Evolutionary conservation across 2,797 vertebrate genomes (phyloP).

Genomic region (Enteromius thamalakanensis): DNA sequence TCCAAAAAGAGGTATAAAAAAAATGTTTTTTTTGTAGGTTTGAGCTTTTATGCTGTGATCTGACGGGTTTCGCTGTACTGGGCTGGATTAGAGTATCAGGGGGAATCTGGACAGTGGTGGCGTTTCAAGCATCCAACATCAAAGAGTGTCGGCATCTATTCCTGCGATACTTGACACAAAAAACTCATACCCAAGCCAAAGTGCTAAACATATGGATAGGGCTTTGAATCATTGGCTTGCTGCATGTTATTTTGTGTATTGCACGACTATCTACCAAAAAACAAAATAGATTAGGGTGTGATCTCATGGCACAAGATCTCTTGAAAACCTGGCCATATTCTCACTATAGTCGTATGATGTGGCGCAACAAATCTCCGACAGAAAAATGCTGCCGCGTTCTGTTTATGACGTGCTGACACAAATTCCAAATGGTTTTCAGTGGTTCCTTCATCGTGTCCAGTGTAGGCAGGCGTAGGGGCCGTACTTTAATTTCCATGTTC

Average conservation of each 20-base stretch:
- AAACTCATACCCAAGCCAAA: conserved; percentile 10
- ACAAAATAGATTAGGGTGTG: no score
- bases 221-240: conserved; percentile 2
- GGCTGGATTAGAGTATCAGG: conserved; percentile 36
- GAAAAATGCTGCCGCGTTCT: no score
- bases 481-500: no score
- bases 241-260: not conserved
- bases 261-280: not conserved
- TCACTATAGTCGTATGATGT: no score
- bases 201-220: not conserved
- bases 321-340: no score
- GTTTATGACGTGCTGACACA: no score
- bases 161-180: conserved; percentile 35
- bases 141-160: conserved; percentile 41
- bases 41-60: conserved; percentile 35
- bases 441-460: no score
- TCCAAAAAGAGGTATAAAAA: conserved; percentile 34
- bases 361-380: no score
- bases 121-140: conserved; percentile 46
- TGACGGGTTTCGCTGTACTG: conserved; percentile 40
- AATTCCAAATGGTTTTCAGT: no score
- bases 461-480: no score
- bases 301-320: no score
- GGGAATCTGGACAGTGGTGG: conserved; percentile 40
- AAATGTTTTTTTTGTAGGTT: conserved; percentile 25